phyloP scores from a whole-genome alignment of 1,140 invertebrate species.

The Diorhabda carinulata region DNA sequence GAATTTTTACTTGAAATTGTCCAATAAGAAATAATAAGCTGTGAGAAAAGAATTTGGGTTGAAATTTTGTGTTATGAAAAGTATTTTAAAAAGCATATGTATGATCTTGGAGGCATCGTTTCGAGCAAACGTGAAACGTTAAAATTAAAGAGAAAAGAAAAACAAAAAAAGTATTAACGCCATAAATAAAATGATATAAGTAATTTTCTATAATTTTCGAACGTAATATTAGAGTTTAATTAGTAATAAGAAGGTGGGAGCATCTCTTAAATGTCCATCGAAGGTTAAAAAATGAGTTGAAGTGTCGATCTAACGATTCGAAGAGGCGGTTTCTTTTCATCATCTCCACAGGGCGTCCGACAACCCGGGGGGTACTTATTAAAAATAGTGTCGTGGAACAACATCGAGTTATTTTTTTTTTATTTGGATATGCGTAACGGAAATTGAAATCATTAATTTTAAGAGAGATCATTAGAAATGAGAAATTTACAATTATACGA shows the following conservation, averaged over 20 bases:
- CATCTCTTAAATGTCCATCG: neutral
- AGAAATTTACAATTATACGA: too few species aligned
- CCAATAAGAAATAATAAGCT: too few species aligned
- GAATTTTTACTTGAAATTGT: too few species aligned
- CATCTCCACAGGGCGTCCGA: neutral
- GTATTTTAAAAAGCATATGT: too few species aligned
- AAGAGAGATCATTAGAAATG: neutral
- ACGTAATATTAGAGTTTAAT: neutral
- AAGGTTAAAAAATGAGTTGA: slow-evolving; percentile 1
- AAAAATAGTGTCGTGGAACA: neutral
- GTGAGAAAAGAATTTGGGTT: too few species aligned
- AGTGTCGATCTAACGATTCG: neutral
- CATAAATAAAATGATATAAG: too few species aligned
- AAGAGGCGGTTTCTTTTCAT: slow-evolving; percentile 2
- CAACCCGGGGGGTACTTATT: slow-evolving; percentile 1
- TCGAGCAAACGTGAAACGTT: too few species aligned
- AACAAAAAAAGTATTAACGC: too few species aligned
- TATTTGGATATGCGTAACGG: neutral
- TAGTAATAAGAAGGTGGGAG: neutral
- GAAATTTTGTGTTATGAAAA: too few species aligned
- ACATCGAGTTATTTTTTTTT: neutral
- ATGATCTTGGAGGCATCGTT: too few species aligned
- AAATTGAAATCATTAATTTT: neutral
- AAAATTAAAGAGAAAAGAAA: too few species aligned
- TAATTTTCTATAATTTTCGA: too few species aligned